Evolutionary conservation across 2,797 vertebrate species (phyloP).

Genomic region (Phataginus tetradactyla): DNA sequence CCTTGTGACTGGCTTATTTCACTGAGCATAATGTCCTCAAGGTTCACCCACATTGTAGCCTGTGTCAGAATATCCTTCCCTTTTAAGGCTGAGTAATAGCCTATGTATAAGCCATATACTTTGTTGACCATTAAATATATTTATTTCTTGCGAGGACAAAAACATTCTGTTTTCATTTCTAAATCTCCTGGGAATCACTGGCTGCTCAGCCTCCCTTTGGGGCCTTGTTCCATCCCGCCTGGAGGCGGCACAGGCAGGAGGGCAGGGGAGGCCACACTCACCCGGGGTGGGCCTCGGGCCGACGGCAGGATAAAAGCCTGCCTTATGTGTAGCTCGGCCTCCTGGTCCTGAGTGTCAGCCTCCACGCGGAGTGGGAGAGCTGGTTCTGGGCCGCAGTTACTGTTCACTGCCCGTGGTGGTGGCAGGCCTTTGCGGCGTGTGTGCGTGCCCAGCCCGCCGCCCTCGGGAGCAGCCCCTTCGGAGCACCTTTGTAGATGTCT

Average conservation of each 20-base stretch:
- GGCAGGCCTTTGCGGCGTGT: slow-evolving; percentile 41
- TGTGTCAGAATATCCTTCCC: background rate
- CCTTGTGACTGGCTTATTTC: background rate
- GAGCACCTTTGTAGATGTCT: slow-evolving; percentile 28
- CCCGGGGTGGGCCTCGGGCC: slow-evolving; percentile 79
- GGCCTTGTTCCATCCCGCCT: slow-evolving; percentile 36
- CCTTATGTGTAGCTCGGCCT: slow-evolving; percentile 85
- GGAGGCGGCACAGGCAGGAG: slow-evolving; percentile 67
- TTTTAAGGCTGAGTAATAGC: background rate
- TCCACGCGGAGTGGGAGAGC: slow-evolving; percentile 64
- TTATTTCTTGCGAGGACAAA: slow-evolving; percentile 29
- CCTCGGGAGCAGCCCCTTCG: background rate
- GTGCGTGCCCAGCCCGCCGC: slow-evolving; percentile 38
- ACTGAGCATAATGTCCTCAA: background rate
- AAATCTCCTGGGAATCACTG: background rate
- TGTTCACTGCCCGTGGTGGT: slow-evolving; percentile 73
- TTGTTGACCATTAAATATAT: background rate
- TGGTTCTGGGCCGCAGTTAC: slow-evolving; percentile 80
- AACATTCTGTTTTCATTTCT: background rate
- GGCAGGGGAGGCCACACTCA: slow-evolving; percentile 83
- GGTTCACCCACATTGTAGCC: background rate
- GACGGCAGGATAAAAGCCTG: slow-evolving; percentile 75
- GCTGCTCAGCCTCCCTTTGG: background rate
- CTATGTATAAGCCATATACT: background rate
- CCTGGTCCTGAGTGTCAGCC: slow-evolving; percentile 81